A percentile compares a stretch with the other conserved stretches of the same genome.
These are phyloP conservation scores for Melinaea marsaeus DNA, from an alignment of 2,888 invertebrate species.

Conservation along the genomic window DNA sequence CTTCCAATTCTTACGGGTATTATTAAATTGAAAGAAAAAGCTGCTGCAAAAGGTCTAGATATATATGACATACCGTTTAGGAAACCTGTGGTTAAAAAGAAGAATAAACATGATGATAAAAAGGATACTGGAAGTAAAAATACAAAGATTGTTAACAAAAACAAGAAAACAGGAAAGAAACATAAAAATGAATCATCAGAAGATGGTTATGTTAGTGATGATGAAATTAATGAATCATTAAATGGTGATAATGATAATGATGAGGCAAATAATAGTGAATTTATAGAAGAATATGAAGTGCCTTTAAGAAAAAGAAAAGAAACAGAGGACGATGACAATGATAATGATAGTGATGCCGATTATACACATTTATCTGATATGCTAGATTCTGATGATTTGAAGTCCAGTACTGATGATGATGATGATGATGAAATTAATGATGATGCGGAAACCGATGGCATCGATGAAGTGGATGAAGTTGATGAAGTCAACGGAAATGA, in stretches of 20 bases:
- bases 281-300: slow-evolving; percentile 60
- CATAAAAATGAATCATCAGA: slow-evolving; percentile 54
- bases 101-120: slow-evolving; percentile 25
- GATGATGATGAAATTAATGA: slow-evolving; percentile 27
- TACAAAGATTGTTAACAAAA: slow-evolving; percentile 30
- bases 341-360: slow-evolving; percentile 60
- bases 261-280: slow-evolving; percentile 44
- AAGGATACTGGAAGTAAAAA: slow-evolving; percentile 32
- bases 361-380: slow-evolving; percentile 64
- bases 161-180: slow-evolving; percentile 36
- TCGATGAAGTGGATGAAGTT: slow-evolving; percentile 26
- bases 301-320: slow-evolving; percentile 53
- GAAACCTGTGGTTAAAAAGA: slow-evolving; percentile 53
- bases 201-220: slow-evolving; percentile 62
- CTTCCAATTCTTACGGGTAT: slow-evolving; percentile 95
- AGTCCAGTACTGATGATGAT: slow-evolving; percentile 43
- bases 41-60: slow-evolving; percentile 53
- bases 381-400: slow-evolving; percentile 59
- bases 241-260: slow-evolving; percentile 21
- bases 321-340: slow-evolving; percentile 59
- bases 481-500: slow-evolving; percentile 29
- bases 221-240: slow-evolving; percentile 35
- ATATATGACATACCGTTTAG: slow-evolving; percentile 65
- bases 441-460: slow-evolving; percentile 26
- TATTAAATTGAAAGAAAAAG: slow-evolving; percentile 80